phyloP scores from a whole-genome alignment of 1,140 invertebrate genomes.

The Diorhabda carinulata region DNA sequence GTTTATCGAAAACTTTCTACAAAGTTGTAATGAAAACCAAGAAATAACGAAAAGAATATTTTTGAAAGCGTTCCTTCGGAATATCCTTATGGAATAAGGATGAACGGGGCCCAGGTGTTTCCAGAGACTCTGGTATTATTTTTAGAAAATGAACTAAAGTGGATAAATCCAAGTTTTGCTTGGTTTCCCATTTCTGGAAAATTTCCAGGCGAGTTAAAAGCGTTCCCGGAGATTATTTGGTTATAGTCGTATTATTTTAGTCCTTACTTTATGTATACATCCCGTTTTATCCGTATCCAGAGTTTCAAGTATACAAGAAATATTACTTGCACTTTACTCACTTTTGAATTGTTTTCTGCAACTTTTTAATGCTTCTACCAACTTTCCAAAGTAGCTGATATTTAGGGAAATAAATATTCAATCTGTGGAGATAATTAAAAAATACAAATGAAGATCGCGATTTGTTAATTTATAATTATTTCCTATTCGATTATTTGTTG shows the following conservation, averaged over 20 bases:
- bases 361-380: neutral
- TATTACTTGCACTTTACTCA: neutral
- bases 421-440: no score
- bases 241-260: conserved; percentile 21
- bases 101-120: conserved; percentile 19
- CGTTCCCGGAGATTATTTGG: conserved; percentile 27
- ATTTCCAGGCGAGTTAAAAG: conserved; percentile 23
- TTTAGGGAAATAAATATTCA: no score
- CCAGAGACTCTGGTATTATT: conserved; percentile 26
- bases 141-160: conserved; percentile 36
- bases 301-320: neutral
- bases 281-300: neutral
- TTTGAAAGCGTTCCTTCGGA: neutral
- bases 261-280: neutral
- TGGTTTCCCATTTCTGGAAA: conserved; percentile 27
- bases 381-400: no score
- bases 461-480: no score
- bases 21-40: conserved; percentile 7
- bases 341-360: neutral
- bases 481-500: no score
- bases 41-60: neutral
- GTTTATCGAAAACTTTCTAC: conserved; percentile 10
- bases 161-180: conserved; percentile 31
- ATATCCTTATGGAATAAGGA: neutral
- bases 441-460: no score